Evolutionary conservation across 1,140 invertebrate species (phyloP), one percentile per base, ranked within the genome.

Genomic region (Prorops nasuta): DNA sequence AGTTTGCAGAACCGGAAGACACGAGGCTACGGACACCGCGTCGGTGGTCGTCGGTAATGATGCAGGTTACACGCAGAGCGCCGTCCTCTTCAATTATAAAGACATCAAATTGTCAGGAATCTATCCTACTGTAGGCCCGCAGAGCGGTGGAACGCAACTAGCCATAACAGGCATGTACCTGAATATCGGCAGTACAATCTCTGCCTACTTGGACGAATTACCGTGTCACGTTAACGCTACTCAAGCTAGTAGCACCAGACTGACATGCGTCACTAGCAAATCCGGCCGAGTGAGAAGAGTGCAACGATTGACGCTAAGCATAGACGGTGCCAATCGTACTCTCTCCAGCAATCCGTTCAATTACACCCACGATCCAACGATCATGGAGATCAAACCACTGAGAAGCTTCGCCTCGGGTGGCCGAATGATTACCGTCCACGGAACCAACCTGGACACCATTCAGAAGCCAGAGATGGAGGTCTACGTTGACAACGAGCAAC

Each of bases 141-240:
- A 90, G 60, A 94, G 93, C 55, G 97, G 96, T 17, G 96, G 96
- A 1, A 98, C 96, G 0, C 86, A 89, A 58, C 74, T 99, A 37
- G 91, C 91, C 2, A 89, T 99, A 48, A 87, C 85, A 54, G 97
- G 97, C 14, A 84, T 87, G 56, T 90, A 96, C 77, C 76, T 99
- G 37, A 96, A 98, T 69, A 94, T 98, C 67, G 97, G 97, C 3
- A 94, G 91, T 21, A 85, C 84, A 51, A 89, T 95, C 47, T 85
- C 84, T 2, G 93, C 95, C 0, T 91, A 84, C 70, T 77, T 98
- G 7, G 95, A 96, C 76, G 88, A 94, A 55, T 79, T 94, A 41
- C 84, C 89, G 3, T 98, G 96, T 76, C 78, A 83, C 58, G 91
- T 97, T 6, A 93, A 96, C 69, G 83, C 86, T 47, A 91, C 88